These are phyloP conservation scores for Pinna nobilis DNA, from an alignment of 1,140 invertebrate genomes.

Conservation along the genomic window DNA sequence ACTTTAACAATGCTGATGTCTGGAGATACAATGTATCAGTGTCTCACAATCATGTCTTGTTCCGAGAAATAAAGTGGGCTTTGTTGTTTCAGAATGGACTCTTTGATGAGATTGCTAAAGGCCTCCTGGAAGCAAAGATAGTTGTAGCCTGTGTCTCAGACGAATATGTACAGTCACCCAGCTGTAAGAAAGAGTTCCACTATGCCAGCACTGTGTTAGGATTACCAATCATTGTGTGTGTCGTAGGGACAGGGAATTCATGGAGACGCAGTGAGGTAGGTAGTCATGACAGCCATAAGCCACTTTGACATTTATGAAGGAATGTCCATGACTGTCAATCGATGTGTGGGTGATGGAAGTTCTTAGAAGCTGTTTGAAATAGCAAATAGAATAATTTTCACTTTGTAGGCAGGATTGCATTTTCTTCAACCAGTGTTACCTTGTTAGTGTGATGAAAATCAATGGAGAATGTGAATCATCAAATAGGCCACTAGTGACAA, in stretches of 20 bases:
- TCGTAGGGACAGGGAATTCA: constrained; percentile 63
- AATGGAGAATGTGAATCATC: too few relatives aligned
- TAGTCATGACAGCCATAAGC: background rate
- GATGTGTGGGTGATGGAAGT: background rate
- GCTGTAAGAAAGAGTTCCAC: constrained; percentile 65
- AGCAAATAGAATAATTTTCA: too few relatives aligned
- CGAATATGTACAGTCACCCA: constrained; percentile 64
- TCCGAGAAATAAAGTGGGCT: too few relatives aligned
- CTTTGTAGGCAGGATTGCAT: too few relatives aligned
- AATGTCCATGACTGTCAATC: too few relatives aligned
- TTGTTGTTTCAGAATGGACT: constrained; percentile 66
- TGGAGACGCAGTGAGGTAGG: constrained; percentile 69
- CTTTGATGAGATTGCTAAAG: constrained; percentile 69
- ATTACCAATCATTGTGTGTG: constrained; percentile 62
- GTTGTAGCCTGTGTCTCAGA: constrained; percentile 69
- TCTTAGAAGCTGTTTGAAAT: background rate
- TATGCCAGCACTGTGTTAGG: constrained; percentile 65
- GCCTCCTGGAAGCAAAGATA: constrained; percentile 62
- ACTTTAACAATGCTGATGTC: background rate
- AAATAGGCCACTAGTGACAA: too few relatives aligned
- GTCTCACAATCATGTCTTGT: background rate
- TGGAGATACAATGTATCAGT: background rate
- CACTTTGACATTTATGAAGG: too few relatives aligned
- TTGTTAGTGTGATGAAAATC: too few relatives aligned
- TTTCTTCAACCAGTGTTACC: too few relatives aligned